These are phyloP conservation scores for Torymus auratus DNA, from an alignment of 2,888 invertebrate genomes.

Conservation along the genomic window DNA sequence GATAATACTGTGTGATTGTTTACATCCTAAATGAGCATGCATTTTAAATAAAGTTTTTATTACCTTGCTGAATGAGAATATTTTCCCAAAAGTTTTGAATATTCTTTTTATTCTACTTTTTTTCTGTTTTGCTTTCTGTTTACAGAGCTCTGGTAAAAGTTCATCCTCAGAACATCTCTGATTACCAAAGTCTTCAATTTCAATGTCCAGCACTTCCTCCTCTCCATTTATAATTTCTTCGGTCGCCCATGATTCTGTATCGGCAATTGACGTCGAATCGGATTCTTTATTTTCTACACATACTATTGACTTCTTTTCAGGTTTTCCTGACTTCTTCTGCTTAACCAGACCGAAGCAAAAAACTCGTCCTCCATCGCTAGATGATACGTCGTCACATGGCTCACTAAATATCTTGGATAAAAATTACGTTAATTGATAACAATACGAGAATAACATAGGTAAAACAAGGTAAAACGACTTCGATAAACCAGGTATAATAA, in stretches of 20 bases:
- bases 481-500: no score
- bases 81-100: not conserved
- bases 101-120: constrained; percentile 1
- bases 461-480: no score
- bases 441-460: no score
- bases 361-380: constrained; percentile 62
- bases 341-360: constrained; percentile 66
- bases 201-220: constrained; percentile 49
- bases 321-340: constrained; percentile 58
- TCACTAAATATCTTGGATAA: constrained; percentile 36
- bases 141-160: not conserved
- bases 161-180: constrained; percentile 6
- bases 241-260: constrained; percentile 66
- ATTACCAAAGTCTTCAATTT: constrained; percentile 60
- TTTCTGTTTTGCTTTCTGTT: constrained; percentile 10
- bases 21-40: no score
- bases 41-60: not conserved
- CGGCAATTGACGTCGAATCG: constrained; percentile 64
- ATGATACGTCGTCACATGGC: constrained; percentile 20
- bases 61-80: constrained; percentile 37
- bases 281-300: constrained; percentile 6
- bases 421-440: not conserved
- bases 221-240: constrained; percentile 59
- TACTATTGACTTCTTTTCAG: constrained; percentile 55
- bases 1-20: no score